phyloP scores from a whole-genome alignment of 1,140 invertebrate species.

The Drosophila repleta region DNA sequence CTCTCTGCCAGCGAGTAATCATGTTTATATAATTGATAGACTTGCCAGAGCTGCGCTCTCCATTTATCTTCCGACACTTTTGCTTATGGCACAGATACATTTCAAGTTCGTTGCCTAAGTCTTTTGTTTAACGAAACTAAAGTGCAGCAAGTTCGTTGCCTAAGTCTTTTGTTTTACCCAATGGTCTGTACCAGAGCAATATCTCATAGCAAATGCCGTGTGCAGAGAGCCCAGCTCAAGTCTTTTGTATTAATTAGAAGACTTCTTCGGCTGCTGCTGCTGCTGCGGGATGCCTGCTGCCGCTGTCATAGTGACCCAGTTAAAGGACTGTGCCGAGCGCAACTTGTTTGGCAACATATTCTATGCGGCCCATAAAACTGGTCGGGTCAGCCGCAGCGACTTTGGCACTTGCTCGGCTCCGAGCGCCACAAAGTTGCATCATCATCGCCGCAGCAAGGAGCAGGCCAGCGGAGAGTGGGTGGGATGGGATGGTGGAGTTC shows the following conservation, averaged over 20 bases:
- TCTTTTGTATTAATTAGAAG: constrained; percentile 62
- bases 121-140: constrained; percentile 39
- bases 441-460: constrained; percentile 51
- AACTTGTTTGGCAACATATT: constrained; percentile 78
- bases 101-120: constrained; percentile 55
- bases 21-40: constrained; percentile 16
- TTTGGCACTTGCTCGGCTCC: constrained; percentile 40
- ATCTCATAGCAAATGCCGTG: too few species aligned
- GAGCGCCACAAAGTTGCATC: constrained; percentile 61
- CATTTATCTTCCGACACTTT: background rate
- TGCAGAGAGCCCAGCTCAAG: background rate
- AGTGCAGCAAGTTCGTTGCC: constrained; percentile 67
- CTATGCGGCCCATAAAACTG: constrained; percentile 56
- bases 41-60: background rate
- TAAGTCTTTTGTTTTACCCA: constrained; percentile 63
- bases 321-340: constrained; percentile 63
- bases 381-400: constrained; percentile 50
- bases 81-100: background rate
- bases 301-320: constrained; percentile 74
- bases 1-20: constrained; percentile 1
- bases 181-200: too few species aligned
- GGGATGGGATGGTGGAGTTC: background rate
- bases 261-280: constrained; percentile 16
- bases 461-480: too few species aligned
- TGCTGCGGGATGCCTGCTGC: background rate